Base-by-base conservation (phyloP, 1,140 invertebrate genomes). In the Pomacea maculata region DNA sequence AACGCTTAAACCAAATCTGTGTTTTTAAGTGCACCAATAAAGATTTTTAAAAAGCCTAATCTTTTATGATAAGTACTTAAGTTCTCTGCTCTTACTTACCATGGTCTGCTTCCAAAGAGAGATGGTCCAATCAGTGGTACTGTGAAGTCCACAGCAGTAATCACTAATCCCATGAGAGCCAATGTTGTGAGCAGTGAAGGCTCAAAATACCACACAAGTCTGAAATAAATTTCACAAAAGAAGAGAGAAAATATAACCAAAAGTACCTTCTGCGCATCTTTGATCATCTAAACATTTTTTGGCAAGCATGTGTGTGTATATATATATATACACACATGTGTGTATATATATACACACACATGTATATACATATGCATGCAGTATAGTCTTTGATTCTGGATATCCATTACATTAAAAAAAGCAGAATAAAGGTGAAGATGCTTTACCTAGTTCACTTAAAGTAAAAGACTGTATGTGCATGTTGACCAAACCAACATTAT, bases 151-250 rank as follows among this genome's bases (percentile, higher is more conserved):
- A 95, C 89, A 54, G 96, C 88, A 64, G 95, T 95, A 10, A 94
- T 83, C 52, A 94, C 84, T n/a, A 97, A 89, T 21, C 95, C 94
- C 80, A 94, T 84, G 57, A 95, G 84, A 3, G 96, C 95, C 79
- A 97, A 87, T 55, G 95, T 93, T 61, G 96, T 96, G 72, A 97
- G 91, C 19, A 96, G 92, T 78, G 95, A 94, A 45, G 96, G 94
- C 86, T 97, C 95, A 89, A 96, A 91, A 71, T 95, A 93, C 96
- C 96, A 97, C 68, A 96, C 93, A 64, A 95, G 85, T 75, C 93
- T 94, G 87, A 79, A 85, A 84, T 25, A 55, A 45, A 80, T 71
- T 71, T 61, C 65, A 82, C 3, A 72, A 77, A 65, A 54, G 67
- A n/a, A 64, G 55, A 29, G 61, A 45, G 72, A 78, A 64, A 82